Conservation (phyloP, 2,797 vertebrate genomes). For the Epinephelus coioides region DNA sequence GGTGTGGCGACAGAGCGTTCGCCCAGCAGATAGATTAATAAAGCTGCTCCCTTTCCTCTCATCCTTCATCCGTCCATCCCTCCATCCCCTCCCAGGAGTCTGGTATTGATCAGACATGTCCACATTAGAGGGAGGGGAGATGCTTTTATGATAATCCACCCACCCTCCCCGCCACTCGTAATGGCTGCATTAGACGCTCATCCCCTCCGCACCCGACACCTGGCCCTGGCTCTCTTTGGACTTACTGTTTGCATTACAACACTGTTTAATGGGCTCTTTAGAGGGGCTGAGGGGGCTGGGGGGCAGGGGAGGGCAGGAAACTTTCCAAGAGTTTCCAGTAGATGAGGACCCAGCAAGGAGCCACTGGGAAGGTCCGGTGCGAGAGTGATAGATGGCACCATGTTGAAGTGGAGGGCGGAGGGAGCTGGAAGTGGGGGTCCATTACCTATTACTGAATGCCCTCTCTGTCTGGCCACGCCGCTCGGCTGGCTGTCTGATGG, state of each 20-base stretch:
- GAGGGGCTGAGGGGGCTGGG: conserved; percentile 44
- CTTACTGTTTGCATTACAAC: conserved; percentile 87
- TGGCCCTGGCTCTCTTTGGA: conserved; percentile 83
- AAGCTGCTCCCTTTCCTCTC: conserved; percentile 69
- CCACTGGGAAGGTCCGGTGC: conserved; percentile 70
- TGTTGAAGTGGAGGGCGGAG: conserved; percentile 62
- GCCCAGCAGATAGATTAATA: conserved; percentile 67
- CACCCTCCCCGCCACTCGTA: conserved; percentile 78
- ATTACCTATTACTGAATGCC: conserved; percentile 76
- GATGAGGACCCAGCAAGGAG: conserved; percentile 79
- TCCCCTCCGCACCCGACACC: conserved; percentile 85
- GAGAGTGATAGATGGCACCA: conserved; percentile 81
- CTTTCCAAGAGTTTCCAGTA: conserved; percentile 87
- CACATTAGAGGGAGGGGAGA: conserved; percentile 86
- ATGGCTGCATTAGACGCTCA: conserved; percentile 88
- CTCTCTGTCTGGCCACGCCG: conserved; percentile 67
- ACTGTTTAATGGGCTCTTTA: conserved; percentile 87
- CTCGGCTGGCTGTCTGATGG: conserved; percentile 64
- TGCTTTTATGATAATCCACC: conserved; percentile 89
- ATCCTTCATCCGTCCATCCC: conserved; percentile 64
- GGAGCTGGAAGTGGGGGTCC: conserved; percentile 67
- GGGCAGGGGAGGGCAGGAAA: conserved; percentile 70
- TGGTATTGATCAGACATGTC: conserved; percentile 87
- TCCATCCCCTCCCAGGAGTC: conserved; percentile 79
- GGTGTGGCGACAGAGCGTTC: conserved; percentile 46